These are phyloP conservation scores for mouse (Mus musculus) DNA, from an alignment of 2,113 vertebrate genomes.

Conservation along the genomic window GRCm39 chr17:60585501-60586000, in stretches of 20 bases:
- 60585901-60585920: neutral
- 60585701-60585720: neutral
- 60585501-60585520: neutral
- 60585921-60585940: neutral
- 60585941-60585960: neutral
- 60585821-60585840: neutral
- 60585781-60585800: neutral
- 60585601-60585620: neutral
- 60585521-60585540: neutral
- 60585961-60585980: neutral
- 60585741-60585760: neutral
- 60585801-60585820: neutral
- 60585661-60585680: neutral
- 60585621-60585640: too few species aligned
- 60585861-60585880: conserved; percentile 12
- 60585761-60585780: neutral
- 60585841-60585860: neutral
- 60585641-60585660: neutral
- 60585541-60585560: neutral
- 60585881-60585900: neutral
- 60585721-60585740: neutral
- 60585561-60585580: neutral
- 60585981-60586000: neutral
- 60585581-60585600: neutral
- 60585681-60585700: neutral